Percentiles rank a stretch among this genome's conserved stretches.
Evolutionary conservation across 2,888 invertebrate genomes (phyloP).

Genomic region (Lysandra bellargus): DNA sequence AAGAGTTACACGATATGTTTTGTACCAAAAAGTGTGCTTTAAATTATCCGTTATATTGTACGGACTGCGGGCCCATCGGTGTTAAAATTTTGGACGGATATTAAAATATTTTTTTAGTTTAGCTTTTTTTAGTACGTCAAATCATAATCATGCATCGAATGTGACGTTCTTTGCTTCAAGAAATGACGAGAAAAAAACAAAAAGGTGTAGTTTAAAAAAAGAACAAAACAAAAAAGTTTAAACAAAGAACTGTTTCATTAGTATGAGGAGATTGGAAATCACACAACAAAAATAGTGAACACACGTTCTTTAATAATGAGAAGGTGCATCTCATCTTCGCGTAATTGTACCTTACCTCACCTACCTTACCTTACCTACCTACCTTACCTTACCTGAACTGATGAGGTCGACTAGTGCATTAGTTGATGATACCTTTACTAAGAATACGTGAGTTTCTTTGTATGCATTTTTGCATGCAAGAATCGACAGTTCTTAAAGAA

Average conservation of each 20-base stretch:
- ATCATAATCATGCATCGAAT: not conserved
- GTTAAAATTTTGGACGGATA: conserved; percentile 5
- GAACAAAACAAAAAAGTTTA: conserved; percentile 24
- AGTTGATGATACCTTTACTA: conserved; percentile 66
- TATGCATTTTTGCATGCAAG: not conserved
- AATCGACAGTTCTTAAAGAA: not conserved
- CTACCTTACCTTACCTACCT: conserved; percentile 36
- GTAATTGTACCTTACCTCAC: conserved; percentile 49
- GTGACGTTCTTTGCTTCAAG: not conserved
- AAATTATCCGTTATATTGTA: conserved; percentile 24
- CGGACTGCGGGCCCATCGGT: not conserved
- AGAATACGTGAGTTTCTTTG: conserved; percentile 30
- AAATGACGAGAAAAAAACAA: conserved; percentile 21
- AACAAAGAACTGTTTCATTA: conserved; percentile 34
- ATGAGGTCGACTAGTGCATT: conserved; percentile 71
- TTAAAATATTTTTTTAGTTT: conserved; percentile 19
- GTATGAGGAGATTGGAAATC: conserved; percentile 41
- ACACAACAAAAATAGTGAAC: conserved; percentile 45
- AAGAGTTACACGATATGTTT: conserved; percentile 51
- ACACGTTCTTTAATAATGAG: conserved; percentile 60
- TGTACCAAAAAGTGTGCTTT: conserved; percentile 27
- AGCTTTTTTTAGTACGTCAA: not conserved
- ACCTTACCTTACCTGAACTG: conserved; percentile 44
- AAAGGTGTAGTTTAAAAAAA: conserved; percentile 22
- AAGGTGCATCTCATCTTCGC: conserved; percentile 60